A percentile compares a stretch with the other conserved stretches of the same genome.
These are phyloP conservation scores for Lycocorax pyrrhopterus DNA, from an alignment of 2,113 vertebrate genomes.

Conservation along the genomic window DNA sequence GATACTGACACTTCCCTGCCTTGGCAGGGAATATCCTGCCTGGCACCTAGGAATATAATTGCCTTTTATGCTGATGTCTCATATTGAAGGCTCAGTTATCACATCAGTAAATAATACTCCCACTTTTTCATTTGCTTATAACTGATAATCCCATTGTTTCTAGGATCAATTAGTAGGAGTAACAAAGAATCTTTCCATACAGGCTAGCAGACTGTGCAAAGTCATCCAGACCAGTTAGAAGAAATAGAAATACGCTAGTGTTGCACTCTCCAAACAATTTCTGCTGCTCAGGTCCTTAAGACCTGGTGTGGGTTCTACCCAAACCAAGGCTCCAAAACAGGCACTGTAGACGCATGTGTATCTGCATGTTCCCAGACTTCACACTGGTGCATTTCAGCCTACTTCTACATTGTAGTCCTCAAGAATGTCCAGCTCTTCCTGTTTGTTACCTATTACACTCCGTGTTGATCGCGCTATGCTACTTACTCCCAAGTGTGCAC, in stretches of 20 bases:
- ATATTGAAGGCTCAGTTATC: conserved; percentile 24
- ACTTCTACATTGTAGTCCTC: neutral
- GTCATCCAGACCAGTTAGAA: neutral
- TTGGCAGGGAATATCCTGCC: conserved; percentile 33
- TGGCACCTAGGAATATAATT: conserved; percentile 30
- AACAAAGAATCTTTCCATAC: neutral
- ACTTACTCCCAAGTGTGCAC: neutral
- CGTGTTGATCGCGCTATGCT: rapidly evolving
- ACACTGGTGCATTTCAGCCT: neutral
- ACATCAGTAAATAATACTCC: conserved; percentile 50
- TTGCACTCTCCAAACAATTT: neutral
- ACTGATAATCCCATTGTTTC: conserved; percentile 17
- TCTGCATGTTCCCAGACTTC: neutral
- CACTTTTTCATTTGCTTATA: conserved; percentile 14
- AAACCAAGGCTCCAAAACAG: neutral
- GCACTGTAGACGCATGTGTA: neutral
- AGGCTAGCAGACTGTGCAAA: neutral
- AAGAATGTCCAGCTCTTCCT: neutral
- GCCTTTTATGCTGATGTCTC: conserved; percentile 48
- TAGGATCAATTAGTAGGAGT: neutral
- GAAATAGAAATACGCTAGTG: neutral
- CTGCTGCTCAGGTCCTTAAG: neutral
- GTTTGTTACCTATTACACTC: neutral
- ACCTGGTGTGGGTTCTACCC: neutral
- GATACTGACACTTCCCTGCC: conserved; percentile 5